Evolutionary conservation across 2,797 vertebrate species (phyloP), one percentile per base, ranked within the genome.

Genomic region (Percopsis omiscomaycus): DNA sequence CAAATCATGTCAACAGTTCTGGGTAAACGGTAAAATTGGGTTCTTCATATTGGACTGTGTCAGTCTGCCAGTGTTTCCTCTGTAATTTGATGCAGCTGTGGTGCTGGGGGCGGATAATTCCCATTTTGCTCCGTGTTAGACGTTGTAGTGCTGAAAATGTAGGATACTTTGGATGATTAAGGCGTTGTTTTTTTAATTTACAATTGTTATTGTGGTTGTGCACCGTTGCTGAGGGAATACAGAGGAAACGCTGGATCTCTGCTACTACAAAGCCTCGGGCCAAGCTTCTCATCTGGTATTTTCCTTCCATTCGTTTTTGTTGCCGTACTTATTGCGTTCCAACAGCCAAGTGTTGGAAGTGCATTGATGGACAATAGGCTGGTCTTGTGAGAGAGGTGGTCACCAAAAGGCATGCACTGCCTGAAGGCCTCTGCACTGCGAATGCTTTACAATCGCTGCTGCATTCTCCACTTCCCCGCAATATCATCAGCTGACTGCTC

Each of bases 331-430:
- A 9, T 64, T 68, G 55, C 86, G 71, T 71, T 42, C 22, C 64
- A 61, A 51, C 73, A 64, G 47, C 63, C 56, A 48, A 69, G 73
- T 78, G 70, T 64, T 74, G 59, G 30, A 52, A 62, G 66, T 62
- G 73, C 72, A 78, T 73, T 73, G 75, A 72, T 61, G 68, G 82
- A 73, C 79, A 84, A 88, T 87, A 82, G 83, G 84, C 66, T 62
- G 11, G 57, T 74, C 70, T 84, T 67, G 81, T 69, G 67, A 78
- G 77, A 79, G 81, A 70, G 65, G 27, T 61, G n/a, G 45, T 50
- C 65, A 73, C 62, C 78, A 49, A 66, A 44, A 61, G 67, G 71
- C 71, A 69, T 71, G 74, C 68, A 5, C 47, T 52, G 83, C 88
- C 85, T 69, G 14, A 61, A 69, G 90, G 76, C 37, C 48, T 79